These are phyloP conservation scores for Drosophila subobscura DNA, from an alignment of 1,140 invertebrate species.

Conservation along the genomic window DNA sequence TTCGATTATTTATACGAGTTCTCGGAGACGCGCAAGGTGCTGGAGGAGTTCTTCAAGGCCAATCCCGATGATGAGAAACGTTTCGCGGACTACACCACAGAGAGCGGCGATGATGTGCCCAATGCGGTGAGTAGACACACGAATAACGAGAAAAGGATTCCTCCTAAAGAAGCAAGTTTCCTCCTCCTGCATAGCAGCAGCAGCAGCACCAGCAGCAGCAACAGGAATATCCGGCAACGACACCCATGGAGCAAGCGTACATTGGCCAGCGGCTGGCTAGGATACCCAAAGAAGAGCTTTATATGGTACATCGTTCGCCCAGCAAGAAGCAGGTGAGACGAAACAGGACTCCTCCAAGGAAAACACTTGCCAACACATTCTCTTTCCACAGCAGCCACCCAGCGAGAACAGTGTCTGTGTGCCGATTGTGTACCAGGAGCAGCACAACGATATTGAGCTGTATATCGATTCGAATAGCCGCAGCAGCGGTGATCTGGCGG, in stretches of 20 bases:
- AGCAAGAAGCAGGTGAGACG: constrained; percentile 63
- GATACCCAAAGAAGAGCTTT: constrained; percentile 80
- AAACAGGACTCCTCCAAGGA: no score
- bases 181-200: no score
- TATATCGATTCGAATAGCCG: constrained; percentile 82
- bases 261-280: constrained; percentile 82
- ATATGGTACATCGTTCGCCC: constrained; percentile 77
- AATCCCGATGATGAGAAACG: constrained; percentile 86
- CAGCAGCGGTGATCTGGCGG: constrained; percentile 77
- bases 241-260: constrained; percentile 70
- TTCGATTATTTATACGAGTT: constrained; percentile 96
- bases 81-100: constrained; percentile 71
- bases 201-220: constrained; percentile 29
- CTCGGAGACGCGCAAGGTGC: constrained; percentile 94
- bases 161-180: no score
- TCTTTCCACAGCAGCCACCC: constrained; percentile 18
- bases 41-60: constrained; percentile 95
- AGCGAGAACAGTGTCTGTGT: constrained; percentile 24
- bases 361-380: no score
- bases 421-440: constrained; percentile 63
- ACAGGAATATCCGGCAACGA: constrained; percentile 29
- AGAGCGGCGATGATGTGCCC: constrained; percentile 78
- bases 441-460: constrained; percentile 81
- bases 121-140: constrained; percentile 48
- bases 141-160: background rate